Conservation (phyloP, 2,113 vertebrate species). For the Morone saxatilis region DNA sequence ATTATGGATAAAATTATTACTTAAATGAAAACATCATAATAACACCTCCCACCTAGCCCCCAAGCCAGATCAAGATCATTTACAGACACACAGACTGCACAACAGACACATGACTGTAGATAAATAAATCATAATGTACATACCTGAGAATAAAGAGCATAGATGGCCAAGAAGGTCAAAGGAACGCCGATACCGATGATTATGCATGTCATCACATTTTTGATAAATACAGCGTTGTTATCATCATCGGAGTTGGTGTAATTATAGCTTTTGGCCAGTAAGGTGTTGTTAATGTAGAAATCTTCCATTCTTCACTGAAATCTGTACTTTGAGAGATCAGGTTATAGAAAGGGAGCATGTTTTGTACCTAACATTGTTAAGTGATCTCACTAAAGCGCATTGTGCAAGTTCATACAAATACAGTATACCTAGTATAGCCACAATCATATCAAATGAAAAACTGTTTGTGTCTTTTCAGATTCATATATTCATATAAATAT, state of each 20-base stretch:
- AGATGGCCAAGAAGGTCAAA: not conserved
- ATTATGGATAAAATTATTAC: too few relatives aligned
- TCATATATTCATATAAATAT: too few relatives aligned
- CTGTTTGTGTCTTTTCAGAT: too few relatives aligned
- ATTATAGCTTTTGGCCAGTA: not conserved
- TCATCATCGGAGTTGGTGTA: not conserved
- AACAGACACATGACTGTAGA: not conserved
- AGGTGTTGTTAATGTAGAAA: not conserved
- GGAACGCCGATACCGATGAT: not conserved
- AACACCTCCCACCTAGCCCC: too few relatives aligned
- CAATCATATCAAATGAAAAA: too few relatives aligned
- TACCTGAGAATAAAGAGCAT: constrained; percentile 9
- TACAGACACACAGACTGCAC: not conserved
- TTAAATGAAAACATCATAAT: too few relatives aligned
- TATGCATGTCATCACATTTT: not conserved
- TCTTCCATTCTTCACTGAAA: constrained; percentile 14
- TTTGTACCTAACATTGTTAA: not conserved
- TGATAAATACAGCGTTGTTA: not conserved
- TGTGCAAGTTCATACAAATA: not conserved
- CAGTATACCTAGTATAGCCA: not conserved
- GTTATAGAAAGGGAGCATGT: not conserved
- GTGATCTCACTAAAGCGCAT: not conserved
- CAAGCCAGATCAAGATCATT: not conserved
- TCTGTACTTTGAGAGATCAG: not conserved
- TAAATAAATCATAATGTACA: not conserved